These are phyloP conservation scores for Halichoeres trimaculatus DNA, from an alignment of 2,113 vertebrate genomes.

Conservation along the genomic window DNA sequence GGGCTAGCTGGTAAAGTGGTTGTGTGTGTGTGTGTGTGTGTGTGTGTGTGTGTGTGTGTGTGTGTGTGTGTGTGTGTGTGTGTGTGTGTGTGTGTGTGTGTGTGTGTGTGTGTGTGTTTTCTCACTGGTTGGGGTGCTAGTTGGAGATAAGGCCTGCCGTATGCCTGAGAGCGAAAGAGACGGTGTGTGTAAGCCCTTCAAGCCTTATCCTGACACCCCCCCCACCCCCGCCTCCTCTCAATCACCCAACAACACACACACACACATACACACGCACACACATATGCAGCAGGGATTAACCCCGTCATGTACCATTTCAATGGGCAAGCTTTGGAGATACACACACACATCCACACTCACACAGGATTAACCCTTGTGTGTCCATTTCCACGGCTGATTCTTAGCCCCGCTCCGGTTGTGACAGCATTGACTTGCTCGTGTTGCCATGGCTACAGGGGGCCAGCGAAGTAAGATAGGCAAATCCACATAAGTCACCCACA, in stretches of 20 bases:
- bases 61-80: conserved; percentile 14
- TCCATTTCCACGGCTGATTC: conserved; percentile 76
- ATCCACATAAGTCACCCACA: conserved; percentile 77
- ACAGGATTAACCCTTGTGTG: conserved; percentile 78
- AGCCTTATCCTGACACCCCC: conserved; percentile 77
- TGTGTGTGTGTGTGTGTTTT: conserved; percentile 14
- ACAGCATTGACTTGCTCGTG: conserved; percentile 73
- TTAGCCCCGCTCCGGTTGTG: conserved; percentile 69
- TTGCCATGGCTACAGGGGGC: conserved; percentile 79
- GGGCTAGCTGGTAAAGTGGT: conserved; percentile 53
- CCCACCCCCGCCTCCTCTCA: conserved; percentile 65
- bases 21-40: conserved; percentile 35
- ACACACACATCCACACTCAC: conserved; percentile 51
- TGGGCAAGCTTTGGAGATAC: conserved; percentile 66
- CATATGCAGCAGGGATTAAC: conserved; percentile 71
- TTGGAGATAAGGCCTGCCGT: conserved; percentile 74
- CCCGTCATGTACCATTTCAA: conserved; percentile 78
- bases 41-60: conserved; percentile 10
- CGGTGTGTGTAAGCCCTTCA: conserved; percentile 76
- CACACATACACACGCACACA: conserved; percentile 30
- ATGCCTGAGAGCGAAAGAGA: conserved; percentile 76
- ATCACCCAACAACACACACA: conserved; percentile 40
- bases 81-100: conserved; percentile 31
- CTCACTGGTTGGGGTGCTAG: conserved; percentile 67
- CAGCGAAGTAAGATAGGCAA: conserved; percentile 77